Conservation (phyloP, 2,797 vertebrate genomes). For the Fringilla coelebs region DNA sequence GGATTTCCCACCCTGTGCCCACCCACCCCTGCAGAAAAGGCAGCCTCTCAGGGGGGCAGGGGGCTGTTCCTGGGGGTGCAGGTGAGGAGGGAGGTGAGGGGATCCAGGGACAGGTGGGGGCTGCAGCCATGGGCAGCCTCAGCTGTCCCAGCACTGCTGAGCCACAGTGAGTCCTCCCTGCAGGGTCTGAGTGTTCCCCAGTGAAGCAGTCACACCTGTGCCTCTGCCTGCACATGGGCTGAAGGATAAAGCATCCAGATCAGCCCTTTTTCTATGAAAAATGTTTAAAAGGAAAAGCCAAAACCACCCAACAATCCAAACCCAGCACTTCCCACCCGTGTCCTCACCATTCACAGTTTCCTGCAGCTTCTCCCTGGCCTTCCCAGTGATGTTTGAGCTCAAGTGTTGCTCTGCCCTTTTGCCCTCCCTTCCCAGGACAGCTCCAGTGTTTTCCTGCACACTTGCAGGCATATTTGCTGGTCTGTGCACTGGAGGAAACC, state of each 20-base stretch:
- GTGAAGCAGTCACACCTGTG: background rate
- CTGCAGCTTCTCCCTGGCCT: background rate
- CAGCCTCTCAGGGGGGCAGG: background rate
- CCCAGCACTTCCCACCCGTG: rapidly evolving
- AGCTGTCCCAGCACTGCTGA: background rate
- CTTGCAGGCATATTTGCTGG: background rate
- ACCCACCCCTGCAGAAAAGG: rapidly evolving
- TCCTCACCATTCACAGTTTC: background rate
- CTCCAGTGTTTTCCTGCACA: background rate
- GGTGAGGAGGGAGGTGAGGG: background rate
- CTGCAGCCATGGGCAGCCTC: background rate
- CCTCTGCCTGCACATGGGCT: background rate
- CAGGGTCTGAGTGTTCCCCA: background rate
- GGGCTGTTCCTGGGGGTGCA: background rate
- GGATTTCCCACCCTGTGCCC: background rate
- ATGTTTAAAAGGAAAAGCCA: background rate
- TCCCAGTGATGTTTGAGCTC: background rate
- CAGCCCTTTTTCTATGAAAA: background rate
- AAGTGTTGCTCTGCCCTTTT: too few relatives aligned
- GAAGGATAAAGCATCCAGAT: background rate
- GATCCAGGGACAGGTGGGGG: too few relatives aligned
- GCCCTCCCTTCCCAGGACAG: background rate
- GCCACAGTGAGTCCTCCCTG: background rate
- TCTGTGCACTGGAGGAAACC: rapidly evolving
- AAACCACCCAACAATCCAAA: background rate